phyloP scores from a whole-genome alignment of 2,888 invertebrate species.

The Acheta domesticus region DNA sequence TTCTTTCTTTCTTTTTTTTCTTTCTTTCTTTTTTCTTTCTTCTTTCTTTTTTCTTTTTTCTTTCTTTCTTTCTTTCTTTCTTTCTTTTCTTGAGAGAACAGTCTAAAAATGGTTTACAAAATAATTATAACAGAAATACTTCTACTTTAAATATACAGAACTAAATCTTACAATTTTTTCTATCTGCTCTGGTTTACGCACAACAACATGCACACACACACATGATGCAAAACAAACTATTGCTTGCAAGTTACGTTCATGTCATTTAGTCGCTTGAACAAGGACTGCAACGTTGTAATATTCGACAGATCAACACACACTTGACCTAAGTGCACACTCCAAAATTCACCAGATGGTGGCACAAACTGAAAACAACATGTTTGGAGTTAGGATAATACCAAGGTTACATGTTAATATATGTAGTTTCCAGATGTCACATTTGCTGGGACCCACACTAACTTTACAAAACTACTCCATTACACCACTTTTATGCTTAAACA shows the following conservation, averaged over 20 bases:
- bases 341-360: conserved; percentile 11
- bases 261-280: conserved; percentile 28
- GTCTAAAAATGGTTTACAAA: too few species aligned
- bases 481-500: too few species aligned
- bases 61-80: too few species aligned
- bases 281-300: conserved; percentile 31
- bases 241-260: conserved; percentile 25
- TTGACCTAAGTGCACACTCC: conserved; percentile 22
- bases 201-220: conserved; percentile 20
- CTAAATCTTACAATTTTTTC: not conserved
- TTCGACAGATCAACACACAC: conserved; percentile 31
- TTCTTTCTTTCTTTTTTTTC: too few species aligned
- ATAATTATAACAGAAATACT: not conserved
- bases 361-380: conserved; percentile 29
- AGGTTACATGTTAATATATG: not conserved
- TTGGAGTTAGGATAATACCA: not conserved
- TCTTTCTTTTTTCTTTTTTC: too few species aligned
- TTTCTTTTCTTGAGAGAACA: too few species aligned
- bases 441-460: too few species aligned
- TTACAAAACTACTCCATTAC: too few species aligned
- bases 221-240: conserved; percentile 19
- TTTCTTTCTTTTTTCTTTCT: too few species aligned
- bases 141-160: not conserved
- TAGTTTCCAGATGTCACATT: not conserved
- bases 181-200: not conserved